phyloP scores from a whole-genome alignment of 2,888 invertebrate genomes.

The Megastigmus dorsalis region DNA sequence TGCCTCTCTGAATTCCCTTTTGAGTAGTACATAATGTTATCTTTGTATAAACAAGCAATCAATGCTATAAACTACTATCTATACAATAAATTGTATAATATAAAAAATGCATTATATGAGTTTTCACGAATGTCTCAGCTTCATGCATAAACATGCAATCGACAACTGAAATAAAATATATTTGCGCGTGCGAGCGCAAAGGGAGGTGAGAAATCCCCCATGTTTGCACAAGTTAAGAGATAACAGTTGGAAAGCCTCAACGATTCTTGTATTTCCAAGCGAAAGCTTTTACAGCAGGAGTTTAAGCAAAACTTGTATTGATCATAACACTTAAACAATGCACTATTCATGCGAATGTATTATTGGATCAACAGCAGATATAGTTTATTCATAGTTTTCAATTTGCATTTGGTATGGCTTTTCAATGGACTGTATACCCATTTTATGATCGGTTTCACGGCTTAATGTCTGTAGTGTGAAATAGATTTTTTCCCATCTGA shows the following conservation, averaged over 20 bases:
- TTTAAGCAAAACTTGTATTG: conserved; percentile 1
- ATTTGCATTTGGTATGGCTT: conserved; percentile 20
- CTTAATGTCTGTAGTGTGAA: too few relatives aligned
- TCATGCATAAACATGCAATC: conserved; percentile 35
- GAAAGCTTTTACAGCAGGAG: background rate
- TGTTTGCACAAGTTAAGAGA: conserved; percentile 6
- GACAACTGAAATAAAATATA: conserved; percentile 27
- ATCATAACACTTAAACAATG: conserved; percentile 11
- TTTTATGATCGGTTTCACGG: background rate
- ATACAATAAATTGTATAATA: too few relatives aligned
- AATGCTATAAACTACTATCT: too few relatives aligned
- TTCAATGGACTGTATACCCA: too few relatives aligned
- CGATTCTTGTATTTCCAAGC: background rate
- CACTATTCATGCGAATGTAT: conserved; percentile 18
- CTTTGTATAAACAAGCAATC: background rate
- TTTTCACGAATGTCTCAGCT: background rate
- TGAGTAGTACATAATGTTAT: too few relatives aligned
- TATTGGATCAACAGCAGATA: background rate
- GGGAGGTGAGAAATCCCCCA: conserved; percentile 2
- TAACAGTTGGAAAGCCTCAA: conserved; percentile 1
- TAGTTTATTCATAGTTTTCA: conserved; percentile 3
- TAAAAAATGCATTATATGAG: conserved; percentile 12
- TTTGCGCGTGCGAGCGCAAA: background rate
- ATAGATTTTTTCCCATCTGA: too few relatives aligned
- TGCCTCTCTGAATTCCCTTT: too few relatives aligned